Evolutionary conservation across 2,113 vertebrate species (phyloP), one percentile per base, ranked within the genome.

Genomic region (Calypte anna): DNA sequence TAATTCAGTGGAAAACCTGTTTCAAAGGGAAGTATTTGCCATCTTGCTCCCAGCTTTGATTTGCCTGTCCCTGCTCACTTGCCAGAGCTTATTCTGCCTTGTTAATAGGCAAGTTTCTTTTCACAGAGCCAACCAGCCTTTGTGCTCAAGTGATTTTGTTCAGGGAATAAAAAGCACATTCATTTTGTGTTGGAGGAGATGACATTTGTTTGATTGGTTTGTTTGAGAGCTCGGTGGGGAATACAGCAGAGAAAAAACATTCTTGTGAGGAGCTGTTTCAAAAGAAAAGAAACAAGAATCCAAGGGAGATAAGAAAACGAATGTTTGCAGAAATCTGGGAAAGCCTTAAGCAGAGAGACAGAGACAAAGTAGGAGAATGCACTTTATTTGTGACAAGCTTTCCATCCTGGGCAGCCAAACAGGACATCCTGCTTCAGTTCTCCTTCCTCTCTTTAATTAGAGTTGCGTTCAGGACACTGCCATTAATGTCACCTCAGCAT

Each of bases 381-480:
- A 83, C 92, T 97, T 97, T 94, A 96, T 91, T 95, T 96, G 96
- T 97, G 95, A 97, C 95, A 88, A 86, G 97, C 90, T 98, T 98
- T 97, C 96, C 97, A 97, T 87, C 92, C 96, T 86, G 95, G 92
- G 94, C 94, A 92, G 97, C 97, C 98, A 98, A 98, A 98, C 98
- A 98, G 98, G 98, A 98, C 96, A 96, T 98, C 98, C 98, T 98
- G 91, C 91, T 84, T 98, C 95, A 95, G 95, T 97, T 97, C 95
- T 97, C 95, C 96, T 97, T 95, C 93, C 96, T 96, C 94, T 97
- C 96, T 94, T 96, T 94, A 93, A 97, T 96, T 93, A 95, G 90
- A 89, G 86, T 20, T 86, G 91, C 3, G 94, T 62, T 76, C 76
- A 20, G 95, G 93, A 92, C 94, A 55, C 95, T 92, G 92, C 73